A percentile compares a stretch with the other conserved stretches of the same genome.
Evolutionary conservation across 2,113 vertebrate genomes (phyloP).

Genomic region (Picathartes gymnocephalus): DNA sequence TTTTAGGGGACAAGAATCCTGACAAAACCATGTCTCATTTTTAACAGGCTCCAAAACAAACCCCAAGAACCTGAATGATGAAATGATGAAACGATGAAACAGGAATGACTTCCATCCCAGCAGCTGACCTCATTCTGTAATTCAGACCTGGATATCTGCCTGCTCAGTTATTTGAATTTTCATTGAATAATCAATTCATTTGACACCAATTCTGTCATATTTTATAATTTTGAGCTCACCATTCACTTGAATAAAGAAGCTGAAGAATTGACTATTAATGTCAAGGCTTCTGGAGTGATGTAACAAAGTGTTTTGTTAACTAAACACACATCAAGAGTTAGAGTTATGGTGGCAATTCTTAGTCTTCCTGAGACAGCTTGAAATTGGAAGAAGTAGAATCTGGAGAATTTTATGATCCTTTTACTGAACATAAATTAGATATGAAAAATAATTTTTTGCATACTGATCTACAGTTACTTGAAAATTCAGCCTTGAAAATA

Average conservation of each 20-base stretch:
- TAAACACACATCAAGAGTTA: background rate
- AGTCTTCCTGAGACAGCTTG: background rate
- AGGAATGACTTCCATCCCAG: background rate
- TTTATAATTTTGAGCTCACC: background rate
- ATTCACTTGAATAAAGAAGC: background rate
- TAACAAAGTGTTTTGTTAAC: background rate
- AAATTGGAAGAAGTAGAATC: background rate
- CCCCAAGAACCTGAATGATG: background rate
- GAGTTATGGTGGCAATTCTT: background rate
- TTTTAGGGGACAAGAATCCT: background rate
- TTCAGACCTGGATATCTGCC: background rate
- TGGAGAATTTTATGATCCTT: background rate
- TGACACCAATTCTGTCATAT: accelerated
- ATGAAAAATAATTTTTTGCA: background rate
- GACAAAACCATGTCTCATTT: background rate
- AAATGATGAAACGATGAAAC: background rate
- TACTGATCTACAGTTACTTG: background rate
- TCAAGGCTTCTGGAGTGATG: background rate
- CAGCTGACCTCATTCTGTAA: background rate
- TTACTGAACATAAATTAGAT: background rate
- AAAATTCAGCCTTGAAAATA: background rate
- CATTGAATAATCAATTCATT: background rate
- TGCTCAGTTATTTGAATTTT: background rate
- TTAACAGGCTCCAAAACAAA: background rate
- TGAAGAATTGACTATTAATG: background rate